Evolutionary conservation across 30 jellyfish, hydroid and myxozoan genomes (phyloP).

Genomic region (Aurelia aurita complex sp. Pacific): DNA sequence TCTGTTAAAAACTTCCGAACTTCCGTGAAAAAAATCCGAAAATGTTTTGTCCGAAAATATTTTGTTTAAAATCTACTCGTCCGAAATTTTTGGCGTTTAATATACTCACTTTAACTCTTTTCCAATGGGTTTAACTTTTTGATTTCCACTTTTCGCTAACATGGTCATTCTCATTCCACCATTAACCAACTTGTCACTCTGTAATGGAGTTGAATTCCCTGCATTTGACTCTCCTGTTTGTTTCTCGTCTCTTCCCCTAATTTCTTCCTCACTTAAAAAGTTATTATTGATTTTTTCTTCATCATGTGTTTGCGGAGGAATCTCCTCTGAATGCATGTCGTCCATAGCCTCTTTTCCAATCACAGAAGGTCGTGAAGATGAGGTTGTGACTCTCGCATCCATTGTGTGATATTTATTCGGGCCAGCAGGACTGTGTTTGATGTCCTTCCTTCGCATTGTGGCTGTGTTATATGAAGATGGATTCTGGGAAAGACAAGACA

Average conservation of each 20-base stretch:
- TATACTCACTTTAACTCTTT: background rate
- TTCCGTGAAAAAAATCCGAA: too few species aligned
- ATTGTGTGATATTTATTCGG: constrained; percentile 9
- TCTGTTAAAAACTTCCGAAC: too few species aligned
- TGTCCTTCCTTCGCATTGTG: constrained; percentile 47
- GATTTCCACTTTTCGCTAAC: background rate
- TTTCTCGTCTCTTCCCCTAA: background rate
- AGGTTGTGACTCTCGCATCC: constrained; percentile 15
- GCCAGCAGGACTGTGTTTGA: background rate
- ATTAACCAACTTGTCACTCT: background rate
- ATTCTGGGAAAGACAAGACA: constrained; percentile 6
- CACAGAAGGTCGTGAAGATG: constrained; percentile 36
- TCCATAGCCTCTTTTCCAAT: constrained; percentile 26
- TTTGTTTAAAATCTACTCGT: too few species aligned
- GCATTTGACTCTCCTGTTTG: background rate
- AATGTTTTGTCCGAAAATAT: too few species aligned
- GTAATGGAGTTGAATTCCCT: background rate
- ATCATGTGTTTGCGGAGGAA: background rate
- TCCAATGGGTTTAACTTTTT: background rate
- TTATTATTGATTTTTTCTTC: too few species aligned
- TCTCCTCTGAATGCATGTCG: background rate
- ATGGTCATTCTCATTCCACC: background rate
- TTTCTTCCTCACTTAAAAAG: background rate
- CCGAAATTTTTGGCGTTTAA: too few species aligned
- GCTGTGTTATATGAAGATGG: constrained; percentile 68